A percentile compares a stretch with the other conserved stretches of the same genome.
phyloP scores from a whole-genome alignment of 2,113 vertebrate species.

The Synodontis membranacea region DNA sequence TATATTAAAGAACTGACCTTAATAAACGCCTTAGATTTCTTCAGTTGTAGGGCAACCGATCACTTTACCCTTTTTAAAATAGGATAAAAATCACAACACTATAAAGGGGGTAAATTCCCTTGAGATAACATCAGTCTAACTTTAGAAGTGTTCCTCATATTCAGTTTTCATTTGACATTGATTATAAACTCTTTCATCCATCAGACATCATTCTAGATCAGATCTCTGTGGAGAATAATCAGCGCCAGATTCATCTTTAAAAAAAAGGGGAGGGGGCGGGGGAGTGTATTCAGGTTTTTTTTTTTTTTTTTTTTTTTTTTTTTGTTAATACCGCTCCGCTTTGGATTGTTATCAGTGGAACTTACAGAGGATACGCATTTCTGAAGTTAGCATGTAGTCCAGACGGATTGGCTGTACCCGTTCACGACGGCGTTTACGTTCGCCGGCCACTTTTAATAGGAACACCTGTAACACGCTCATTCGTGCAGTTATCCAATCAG shows the following conservation, averaged over 20 bases:
- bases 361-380: not conserved
- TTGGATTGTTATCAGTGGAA: not conserved
- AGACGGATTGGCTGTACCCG: not conserved
- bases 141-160: constrained; percentile 51
- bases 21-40: constrained; percentile 50
- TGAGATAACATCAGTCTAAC: constrained; percentile 49
- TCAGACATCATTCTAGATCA: constrained; percentile 43
- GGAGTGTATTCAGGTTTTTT: constrained; percentile 21
- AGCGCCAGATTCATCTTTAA: constrained; percentile 18
- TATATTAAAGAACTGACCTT: constrained; percentile 53
- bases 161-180: constrained; percentile 47
- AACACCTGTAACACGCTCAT: not conserved
- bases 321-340: not conserved
- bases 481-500: not conserved
- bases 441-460: not conserved
- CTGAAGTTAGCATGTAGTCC: not conserved
- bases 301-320: constrained; percentile 36
- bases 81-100: constrained; percentile 34
- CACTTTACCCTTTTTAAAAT: constrained; percentile 53
- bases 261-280: too few species aligned
- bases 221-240: constrained; percentile 42
- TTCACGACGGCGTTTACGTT: not conserved
- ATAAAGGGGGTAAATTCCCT: constrained; percentile 48
- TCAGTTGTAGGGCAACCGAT: constrained; percentile 52
- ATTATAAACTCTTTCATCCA: constrained; percentile 48